Evolutionary conservation across 2,888 invertebrate genomes (phyloP).

Genomic region (Hirudinaria manillensis): DNA sequence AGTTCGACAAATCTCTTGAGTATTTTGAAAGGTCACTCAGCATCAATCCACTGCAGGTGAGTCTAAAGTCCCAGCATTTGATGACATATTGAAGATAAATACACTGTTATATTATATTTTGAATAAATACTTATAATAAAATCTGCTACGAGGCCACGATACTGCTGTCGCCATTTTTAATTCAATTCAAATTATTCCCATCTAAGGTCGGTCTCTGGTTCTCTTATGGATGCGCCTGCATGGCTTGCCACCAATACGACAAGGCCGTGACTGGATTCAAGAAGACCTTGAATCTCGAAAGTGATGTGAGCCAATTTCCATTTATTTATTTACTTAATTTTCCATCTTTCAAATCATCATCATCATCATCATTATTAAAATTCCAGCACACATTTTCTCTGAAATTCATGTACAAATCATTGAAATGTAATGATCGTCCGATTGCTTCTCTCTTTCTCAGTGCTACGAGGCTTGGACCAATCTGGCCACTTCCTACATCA

Average conservation of each 20-base stretch:
- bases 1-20: constrained; percentile 71
- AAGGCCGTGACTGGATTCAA: constrained; percentile 77
- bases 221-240: constrained; percentile 76
- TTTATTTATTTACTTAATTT: neutral
- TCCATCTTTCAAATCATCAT: neutral
- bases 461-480: constrained; percentile 98
- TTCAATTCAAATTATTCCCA: neutral
- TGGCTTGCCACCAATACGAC: constrained; percentile 58
- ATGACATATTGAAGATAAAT: too few species aligned
- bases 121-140: neutral
- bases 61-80: neutral
- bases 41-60: constrained; percentile 78
- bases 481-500: constrained; percentile 84
- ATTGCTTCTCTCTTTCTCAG: constrained; percentile 42
- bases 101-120: neutral
- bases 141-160: neutral
- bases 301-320: constrained; percentile 58
- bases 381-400: too few species aligned
- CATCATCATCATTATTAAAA: neutral
- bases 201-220: constrained; percentile 66
- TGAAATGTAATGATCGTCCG: neutral
- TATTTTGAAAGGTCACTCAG: constrained; percentile 76
- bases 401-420: too few species aligned
- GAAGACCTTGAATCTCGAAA: constrained; percentile 78
- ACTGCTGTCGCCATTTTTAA: neutral